These are phyloP conservation scores for Parapsyche elsis DNA, from an alignment of 1,140 invertebrate species.

Conservation along the genomic window DNA sequence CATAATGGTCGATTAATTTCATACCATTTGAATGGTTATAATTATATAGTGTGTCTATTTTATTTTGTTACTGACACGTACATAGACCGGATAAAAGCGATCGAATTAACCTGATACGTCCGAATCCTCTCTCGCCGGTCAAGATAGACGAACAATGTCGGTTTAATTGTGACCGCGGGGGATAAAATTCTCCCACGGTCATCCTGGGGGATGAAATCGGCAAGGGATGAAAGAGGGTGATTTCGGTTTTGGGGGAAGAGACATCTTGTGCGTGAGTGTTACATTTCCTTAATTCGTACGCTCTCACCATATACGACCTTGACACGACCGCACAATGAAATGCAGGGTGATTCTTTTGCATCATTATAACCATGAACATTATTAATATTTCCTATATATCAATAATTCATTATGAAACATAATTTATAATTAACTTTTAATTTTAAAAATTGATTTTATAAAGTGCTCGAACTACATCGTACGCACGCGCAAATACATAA, in stretches of 20 bases:
- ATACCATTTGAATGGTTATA: no score
- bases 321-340: no score
- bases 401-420: no score
- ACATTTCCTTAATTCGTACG: constrained; percentile 1
- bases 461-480: no score
- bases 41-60: background rate
- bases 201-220: constrained; percentile 23
- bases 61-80: background rate
- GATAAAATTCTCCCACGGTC: constrained; percentile 38
- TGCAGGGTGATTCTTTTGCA: no score
- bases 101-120: constrained; percentile 29
- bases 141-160: constrained; percentile 45
- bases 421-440: no score
- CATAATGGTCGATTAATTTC: no score
- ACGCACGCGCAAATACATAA: no score
- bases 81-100: constrained; percentile 20
- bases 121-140: background rate
- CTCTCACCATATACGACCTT: background rate
- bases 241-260: background rate
- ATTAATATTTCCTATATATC: no score
- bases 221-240: background rate
- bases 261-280: constrained; percentile 10
- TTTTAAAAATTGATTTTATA: no score
- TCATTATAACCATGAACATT: no score
- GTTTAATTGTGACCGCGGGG: constrained; percentile 51